Percentiles rank a stretch among this genome's conserved stretches.
Evolutionary conservation across 2,113 vertebrate species (phyloP).

Genomic region (Mormyrus lacerda): DNA sequence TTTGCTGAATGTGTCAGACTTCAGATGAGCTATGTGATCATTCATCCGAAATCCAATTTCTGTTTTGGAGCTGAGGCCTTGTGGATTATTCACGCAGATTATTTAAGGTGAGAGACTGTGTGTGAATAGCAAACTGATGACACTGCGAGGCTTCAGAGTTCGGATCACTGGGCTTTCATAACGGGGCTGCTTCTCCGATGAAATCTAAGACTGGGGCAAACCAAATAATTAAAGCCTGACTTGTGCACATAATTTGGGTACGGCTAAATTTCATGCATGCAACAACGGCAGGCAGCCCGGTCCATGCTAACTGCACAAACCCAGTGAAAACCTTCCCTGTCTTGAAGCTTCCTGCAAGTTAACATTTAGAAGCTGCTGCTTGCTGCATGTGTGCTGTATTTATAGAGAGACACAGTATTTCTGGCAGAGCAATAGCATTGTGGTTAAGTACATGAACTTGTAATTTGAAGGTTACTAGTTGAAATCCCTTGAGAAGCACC

Average conservation of each 20-base stretch:
- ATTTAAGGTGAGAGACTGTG: slow-evolving; percentile 28
- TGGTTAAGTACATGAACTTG: slow-evolving; percentile 2
- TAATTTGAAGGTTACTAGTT: neutral
- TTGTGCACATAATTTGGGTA: neutral
- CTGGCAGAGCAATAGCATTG: neutral
- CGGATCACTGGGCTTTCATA: slow-evolving; percentile 23
- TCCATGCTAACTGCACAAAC: neutral
- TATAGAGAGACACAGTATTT: neutral
- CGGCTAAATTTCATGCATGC: neutral
- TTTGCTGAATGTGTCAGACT: slow-evolving; percentile 8
- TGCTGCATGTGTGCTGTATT: neutral
- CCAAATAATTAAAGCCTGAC: slow-evolving; percentile 18
- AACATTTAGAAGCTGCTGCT: neutral
- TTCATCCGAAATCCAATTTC: slow-evolving; percentile 40
- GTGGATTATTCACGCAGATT: slow-evolving; percentile 31
- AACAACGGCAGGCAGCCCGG: neutral
- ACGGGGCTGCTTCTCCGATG: neutral
- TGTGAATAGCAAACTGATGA: slow-evolving; percentile 29
- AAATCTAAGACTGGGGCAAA: slow-evolving; percentile 20
- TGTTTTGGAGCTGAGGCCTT: slow-evolving; percentile 24
- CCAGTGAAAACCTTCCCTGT: neutral
- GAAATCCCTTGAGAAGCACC: neutral
- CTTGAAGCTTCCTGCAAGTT: neutral
- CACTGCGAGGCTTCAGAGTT: slow-evolving; percentile 19
- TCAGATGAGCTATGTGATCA: slow-evolving; percentile 31